Percentiles rank a stretch among this genome's conserved stretches.
Evolutionary conservation across 2,797 vertebrate genomes (phyloP).

Genomic region (Decapterus maruadsi): DNA sequence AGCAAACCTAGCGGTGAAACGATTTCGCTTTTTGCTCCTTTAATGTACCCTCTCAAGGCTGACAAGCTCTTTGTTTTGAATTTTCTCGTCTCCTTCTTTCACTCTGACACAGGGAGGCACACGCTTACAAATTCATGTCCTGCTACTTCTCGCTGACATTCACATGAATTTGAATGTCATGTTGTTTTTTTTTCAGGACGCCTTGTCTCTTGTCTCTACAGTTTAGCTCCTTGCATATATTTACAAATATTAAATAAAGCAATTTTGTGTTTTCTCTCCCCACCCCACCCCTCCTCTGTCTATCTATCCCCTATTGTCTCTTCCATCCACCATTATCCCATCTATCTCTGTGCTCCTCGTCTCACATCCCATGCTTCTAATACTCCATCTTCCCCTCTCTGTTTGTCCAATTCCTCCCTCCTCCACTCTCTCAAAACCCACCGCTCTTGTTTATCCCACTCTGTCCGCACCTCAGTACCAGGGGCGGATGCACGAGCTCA

Average conservation of each 20-base stretch:
- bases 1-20: no score
- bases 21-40: no score
- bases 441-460: not conserved
- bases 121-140: constrained; percentile 80
- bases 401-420: constrained; percentile 26
- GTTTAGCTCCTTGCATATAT: constrained; percentile 83
- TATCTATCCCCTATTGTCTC: constrained; percentile 61
- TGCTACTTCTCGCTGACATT: constrained; percentile 81
- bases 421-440: constrained; percentile 2
- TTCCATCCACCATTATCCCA: constrained; percentile 27
- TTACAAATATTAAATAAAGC: constrained; percentile 83
- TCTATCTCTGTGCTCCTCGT: constrained; percentile 43
- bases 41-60: constrained; percentile 71
- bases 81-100: constrained; percentile 70
- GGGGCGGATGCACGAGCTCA: constrained; percentile 91
- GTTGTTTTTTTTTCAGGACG: constrained; percentile 71
- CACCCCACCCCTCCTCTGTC: constrained; percentile 56
- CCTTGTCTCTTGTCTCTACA: constrained; percentile 81
- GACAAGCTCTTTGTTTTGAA: constrained; percentile 82
- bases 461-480: constrained; percentile 84
- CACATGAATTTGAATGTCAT: constrained; percentile 84
- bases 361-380: constrained; percentile 58
- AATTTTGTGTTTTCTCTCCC: constrained; percentile 67
- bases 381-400: constrained; percentile 27
- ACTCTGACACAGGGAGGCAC: constrained; percentile 68